These are phyloP conservation scores for Actinia tenebrosa DNA, from an alignment of 64 coral and sea anemone genomes.

Conservation along the genomic window DNA sequence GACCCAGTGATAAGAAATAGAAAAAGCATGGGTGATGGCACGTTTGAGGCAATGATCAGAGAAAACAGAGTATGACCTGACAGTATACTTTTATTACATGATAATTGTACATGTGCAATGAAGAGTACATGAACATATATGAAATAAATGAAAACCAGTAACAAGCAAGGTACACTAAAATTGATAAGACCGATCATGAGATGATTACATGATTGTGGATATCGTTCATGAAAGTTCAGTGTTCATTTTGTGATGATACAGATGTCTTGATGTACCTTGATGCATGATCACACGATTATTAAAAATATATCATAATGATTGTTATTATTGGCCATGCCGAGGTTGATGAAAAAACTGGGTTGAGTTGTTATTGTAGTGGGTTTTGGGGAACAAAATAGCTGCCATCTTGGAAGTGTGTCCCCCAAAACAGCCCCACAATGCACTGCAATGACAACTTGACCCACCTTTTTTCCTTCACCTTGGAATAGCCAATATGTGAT, in stretches of 20 bases:
- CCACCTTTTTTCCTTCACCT: too few species aligned
- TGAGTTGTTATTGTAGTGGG: too few species aligned
- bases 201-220: neutral
- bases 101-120: neutral
- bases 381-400: neutral
- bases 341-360: too few species aligned
- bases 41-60: neutral
- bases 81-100: conserved; percentile 1
- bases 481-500: neutral
- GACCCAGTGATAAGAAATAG: too few species aligned
- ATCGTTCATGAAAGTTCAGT: neutral
- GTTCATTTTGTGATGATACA: conserved; percentile 2
- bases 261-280: neutral
- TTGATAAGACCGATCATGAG: neutral
- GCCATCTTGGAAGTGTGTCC: too few species aligned
- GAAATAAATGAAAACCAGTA: neutral
- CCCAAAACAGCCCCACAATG: too few species aligned
- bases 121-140: neutral
- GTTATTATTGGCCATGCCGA: neutral
- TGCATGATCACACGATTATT: neutral
- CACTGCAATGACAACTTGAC: too few species aligned
- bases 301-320: neutral
- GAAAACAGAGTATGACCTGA: conserved; percentile 1
- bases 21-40: too few species aligned
- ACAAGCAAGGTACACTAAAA: neutral